Evolutionary conservation across 2,797 vertebrate species (phyloP).

Genomic region (Rhinophrynus dorsalis): DNA sequence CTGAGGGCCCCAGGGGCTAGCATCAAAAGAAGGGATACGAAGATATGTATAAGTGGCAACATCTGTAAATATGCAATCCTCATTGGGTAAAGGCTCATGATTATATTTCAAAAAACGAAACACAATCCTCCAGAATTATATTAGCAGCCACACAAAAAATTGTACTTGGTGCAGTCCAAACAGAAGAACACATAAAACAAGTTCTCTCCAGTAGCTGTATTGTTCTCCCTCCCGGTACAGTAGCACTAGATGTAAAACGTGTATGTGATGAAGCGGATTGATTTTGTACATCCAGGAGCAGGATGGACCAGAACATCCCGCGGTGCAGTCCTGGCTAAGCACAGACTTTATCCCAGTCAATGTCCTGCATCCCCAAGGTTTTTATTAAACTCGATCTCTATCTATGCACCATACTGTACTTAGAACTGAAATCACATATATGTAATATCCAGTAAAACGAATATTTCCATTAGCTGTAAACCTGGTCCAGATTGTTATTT

Average conservation of each 20-base stretch:
- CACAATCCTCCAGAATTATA: conserved; percentile 54
- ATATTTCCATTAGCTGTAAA: no score
- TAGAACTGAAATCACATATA: no score
- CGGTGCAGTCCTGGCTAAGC: background rate
- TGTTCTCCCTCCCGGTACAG: conserved; percentile 14
- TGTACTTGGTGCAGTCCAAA: conserved; percentile 3
- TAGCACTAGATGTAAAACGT: background rate
- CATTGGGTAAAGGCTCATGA: conserved; percentile 48
- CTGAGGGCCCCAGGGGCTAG: conserved; percentile 68
- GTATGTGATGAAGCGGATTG: background rate
- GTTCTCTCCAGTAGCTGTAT: background rate
- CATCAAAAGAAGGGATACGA: conserved; percentile 68
- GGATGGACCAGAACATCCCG: conserved; percentile 19
- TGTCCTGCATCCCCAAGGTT: background rate
- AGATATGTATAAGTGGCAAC: conserved; percentile 59
- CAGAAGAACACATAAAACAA: background rate
- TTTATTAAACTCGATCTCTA: background rate
- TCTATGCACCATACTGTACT: conserved; percentile 5
- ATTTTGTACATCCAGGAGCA: background rate
- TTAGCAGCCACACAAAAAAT: background rate
- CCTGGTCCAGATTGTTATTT: no score
- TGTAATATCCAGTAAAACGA: no score
- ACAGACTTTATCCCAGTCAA: background rate
- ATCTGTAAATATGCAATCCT: conserved; percentile 59
- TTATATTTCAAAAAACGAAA: conserved; percentile 4